Evolutionary conservation across 1,140 invertebrate genomes (phyloP).

Genomic region (Hylaeus anthracinus): DNA sequence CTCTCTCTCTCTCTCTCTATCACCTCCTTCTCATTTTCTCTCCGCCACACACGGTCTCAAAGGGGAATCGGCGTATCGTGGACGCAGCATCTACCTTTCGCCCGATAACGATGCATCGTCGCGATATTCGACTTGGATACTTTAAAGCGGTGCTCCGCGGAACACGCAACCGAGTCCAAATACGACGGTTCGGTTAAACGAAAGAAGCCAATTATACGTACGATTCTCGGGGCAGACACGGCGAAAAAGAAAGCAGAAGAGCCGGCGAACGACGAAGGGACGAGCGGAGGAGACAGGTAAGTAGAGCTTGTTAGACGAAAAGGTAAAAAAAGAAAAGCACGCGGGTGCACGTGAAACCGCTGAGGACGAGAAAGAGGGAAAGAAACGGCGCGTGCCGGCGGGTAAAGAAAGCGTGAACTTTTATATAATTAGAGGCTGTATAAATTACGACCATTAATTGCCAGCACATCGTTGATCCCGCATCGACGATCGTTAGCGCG

Average conservation of each 20-base stretch:
- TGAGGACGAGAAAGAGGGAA: neutral
- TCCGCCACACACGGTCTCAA: no score
- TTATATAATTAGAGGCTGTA: constrained; percentile 70
- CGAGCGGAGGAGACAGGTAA: neutral
- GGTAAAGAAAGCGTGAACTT: constrained; percentile 74
- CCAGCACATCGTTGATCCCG: constrained; percentile 38
- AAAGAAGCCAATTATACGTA: constrained; percentile 53
- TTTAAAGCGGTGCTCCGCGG: constrained; percentile 16
- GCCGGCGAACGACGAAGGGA: neutral
- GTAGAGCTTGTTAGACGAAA: constrained; percentile 18
- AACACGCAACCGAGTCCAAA: constrained; percentile 51
- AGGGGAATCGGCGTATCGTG: constrained; percentile 19
- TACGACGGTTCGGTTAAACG: constrained; percentile 39
- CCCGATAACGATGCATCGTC: constrained; percentile 58
- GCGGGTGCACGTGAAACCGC: neutral
- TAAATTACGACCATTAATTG: constrained; percentile 70
- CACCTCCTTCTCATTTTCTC: no score
- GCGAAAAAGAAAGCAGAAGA: constrained; percentile 43
- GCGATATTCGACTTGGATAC: constrained; percentile 36
- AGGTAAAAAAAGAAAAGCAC: neutral
- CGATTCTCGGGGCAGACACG: constrained; percentile 18
- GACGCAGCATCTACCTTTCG: constrained; percentile 45
- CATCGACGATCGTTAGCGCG: constrained; percentile 46
- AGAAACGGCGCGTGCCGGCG: constrained; percentile 57
- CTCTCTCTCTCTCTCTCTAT: no score